These are phyloP conservation scores for Caerostris darwini DNA, from an alignment of 1,140 invertebrate genomes.

Conservation along the genomic window DNA sequence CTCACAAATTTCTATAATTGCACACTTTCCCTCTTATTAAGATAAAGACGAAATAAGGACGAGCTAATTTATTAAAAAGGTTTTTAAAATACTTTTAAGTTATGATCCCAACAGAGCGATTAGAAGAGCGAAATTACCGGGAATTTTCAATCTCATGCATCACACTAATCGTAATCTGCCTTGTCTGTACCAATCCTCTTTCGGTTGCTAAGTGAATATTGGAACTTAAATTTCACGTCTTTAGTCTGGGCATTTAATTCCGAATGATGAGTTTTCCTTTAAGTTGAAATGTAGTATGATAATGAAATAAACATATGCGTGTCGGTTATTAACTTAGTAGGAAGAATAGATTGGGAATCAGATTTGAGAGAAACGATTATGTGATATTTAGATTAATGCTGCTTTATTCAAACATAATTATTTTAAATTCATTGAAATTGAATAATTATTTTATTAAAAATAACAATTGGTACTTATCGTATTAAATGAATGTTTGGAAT, in stretches of 20 bases:
- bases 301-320: background rate
- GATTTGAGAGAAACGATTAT: background rate
- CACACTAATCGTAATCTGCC: background rate
- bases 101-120: no score
- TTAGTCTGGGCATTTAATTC: background rate
- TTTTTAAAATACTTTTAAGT: no score
- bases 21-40: no score
- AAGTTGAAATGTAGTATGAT: background rate
- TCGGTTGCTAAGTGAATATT: background rate
- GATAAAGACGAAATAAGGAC: no score
- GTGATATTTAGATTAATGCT: background rate
- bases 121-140: background rate
- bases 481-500: no score
- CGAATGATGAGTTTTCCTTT: background rate
- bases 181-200: slow-evolving; percentile 14
- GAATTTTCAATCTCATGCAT: background rate
- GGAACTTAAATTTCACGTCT: background rate
- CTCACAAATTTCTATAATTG: no score
- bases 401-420: background rate
- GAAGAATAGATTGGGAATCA: background rate
- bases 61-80: no score
- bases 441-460: no score
- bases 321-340: background rate
- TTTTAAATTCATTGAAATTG: background rate
- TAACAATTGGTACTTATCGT: no score